Conservation (phyloP, 2,797 vertebrate genomes). For the Monodelphis domestica region DNA sequence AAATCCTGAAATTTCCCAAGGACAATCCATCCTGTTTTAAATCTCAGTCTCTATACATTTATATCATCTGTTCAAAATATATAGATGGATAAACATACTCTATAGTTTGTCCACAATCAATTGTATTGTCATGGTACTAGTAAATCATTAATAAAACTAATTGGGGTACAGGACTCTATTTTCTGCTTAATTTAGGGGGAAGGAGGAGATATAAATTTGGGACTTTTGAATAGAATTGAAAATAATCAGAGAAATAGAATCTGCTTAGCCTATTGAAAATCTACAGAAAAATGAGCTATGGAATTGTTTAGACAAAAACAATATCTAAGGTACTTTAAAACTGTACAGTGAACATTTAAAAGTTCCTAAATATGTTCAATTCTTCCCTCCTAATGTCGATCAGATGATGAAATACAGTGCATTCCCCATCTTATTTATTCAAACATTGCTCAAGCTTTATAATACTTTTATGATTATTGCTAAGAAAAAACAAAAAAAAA, state of each 20-base stretch:
- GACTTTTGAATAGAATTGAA: not conserved
- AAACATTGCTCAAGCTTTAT: not conserved
- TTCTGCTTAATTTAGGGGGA: not conserved
- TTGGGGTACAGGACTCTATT: not conserved
- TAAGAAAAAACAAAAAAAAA: not conserved
- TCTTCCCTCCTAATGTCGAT: not conserved
- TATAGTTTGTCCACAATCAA: not conserved
- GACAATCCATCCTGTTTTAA: not conserved
- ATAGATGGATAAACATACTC: not conserved
- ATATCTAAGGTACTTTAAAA: not conserved
- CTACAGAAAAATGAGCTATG: not conserved
- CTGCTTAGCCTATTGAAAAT: slow-evolving; percentile 3
- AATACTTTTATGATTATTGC: not conserved
- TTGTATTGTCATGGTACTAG: not conserved
- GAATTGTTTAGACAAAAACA: not conserved
- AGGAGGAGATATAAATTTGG: not conserved
- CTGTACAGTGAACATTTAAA: not conserved
- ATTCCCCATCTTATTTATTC: not conserved
- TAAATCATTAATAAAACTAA: not conserved
- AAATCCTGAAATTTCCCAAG: not conserved
- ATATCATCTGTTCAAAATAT: not conserved
- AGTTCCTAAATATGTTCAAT: not conserved
- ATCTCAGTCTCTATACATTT: not conserved
- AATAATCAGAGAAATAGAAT: not conserved
- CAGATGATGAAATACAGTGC: not conserved